Evolutionary conservation across 2,113 vertebrate genomes (phyloP).

Genomic region (Epinephelus moara): DNA sequence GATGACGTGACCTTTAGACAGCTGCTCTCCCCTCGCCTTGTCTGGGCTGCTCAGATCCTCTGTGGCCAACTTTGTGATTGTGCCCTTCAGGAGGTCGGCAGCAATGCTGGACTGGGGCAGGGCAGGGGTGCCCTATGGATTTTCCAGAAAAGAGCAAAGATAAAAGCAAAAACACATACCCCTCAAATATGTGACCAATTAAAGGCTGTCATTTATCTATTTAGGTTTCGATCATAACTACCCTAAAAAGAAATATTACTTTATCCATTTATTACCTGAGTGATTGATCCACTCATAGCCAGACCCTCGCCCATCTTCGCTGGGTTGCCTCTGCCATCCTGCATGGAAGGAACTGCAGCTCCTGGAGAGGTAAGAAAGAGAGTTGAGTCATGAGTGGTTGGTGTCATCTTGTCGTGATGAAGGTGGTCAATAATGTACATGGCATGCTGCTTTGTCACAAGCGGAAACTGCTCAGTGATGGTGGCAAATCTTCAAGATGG

Average conservation of each 20-base stretch:
- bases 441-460: no score
- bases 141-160: background rate
- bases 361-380: slow-evolving; percentile 74
- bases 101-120: slow-evolving; percentile 91
- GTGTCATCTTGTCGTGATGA: background rate
- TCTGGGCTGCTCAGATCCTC: slow-evolving; percentile 92
- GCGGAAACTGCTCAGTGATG: no score
- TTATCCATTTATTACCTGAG: slow-evolving; percentile 87
- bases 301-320: slow-evolving; percentile 90
- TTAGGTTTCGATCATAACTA: no score
- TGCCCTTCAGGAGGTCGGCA: slow-evolving; percentile 92
- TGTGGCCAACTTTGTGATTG: slow-evolving; percentile 91
- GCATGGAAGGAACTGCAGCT: slow-evolving; percentile 85
- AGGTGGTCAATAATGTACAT: no score
- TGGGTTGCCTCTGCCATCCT: slow-evolving; percentile 91
- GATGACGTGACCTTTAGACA: slow-evolving; percentile 95
- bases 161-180: accelerated
- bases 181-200: background rate
- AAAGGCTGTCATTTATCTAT: no score
- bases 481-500: no score
- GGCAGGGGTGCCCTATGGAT: slow-evolving; percentile 92
- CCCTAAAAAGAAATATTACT: background rate
- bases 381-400: background rate
- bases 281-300: slow-evolving; percentile 92
- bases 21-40: slow-evolving; percentile 90